Evolutionary conservation across 2,113 vertebrate species (phyloP).

Genomic region (Stegostoma tigrinum): DNA sequence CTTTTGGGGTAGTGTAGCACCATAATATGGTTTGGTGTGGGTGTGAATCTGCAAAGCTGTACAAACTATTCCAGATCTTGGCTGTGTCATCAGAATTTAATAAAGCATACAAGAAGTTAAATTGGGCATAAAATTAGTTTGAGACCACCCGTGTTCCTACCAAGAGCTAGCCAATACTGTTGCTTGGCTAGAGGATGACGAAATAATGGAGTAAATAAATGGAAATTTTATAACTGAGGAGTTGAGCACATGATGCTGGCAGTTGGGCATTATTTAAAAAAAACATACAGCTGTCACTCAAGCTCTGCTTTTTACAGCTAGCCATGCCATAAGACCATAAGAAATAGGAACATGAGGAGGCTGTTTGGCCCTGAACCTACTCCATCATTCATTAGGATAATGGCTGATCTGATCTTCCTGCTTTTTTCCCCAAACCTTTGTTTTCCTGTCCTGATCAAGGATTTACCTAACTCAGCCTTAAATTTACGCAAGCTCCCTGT

Average conservation of each 20-base stretch:
- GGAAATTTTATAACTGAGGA: not conserved
- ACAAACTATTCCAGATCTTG: not conserved
- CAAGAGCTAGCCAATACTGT: not conserved
- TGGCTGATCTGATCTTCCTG: too few species aligned
- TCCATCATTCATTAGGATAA: too few species aligned
- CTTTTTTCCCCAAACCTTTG: too few species aligned
- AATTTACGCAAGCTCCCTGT: too few species aligned
- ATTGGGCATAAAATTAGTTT: not conserved
- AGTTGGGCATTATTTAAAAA: not conserved
- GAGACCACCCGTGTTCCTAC: not conserved
- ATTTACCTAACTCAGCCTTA: too few species aligned
- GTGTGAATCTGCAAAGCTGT: not conserved
- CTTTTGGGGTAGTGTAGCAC: not conserved
- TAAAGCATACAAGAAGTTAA: not conserved
- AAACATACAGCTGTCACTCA: not conserved
- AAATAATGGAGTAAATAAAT: not conserved
- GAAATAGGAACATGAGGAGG: too few species aligned
- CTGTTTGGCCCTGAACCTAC: too few species aligned
- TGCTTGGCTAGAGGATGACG: not conserved
- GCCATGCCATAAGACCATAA: not conserved
- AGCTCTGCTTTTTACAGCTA: not conserved
- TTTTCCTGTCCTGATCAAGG: too few species aligned
- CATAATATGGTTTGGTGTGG: not conserved
- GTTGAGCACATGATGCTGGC: not conserved
- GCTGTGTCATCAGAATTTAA: not conserved